phyloP scores from a whole-genome alignment of 2,888 invertebrate species.

The Eilema caniola region DNA sequence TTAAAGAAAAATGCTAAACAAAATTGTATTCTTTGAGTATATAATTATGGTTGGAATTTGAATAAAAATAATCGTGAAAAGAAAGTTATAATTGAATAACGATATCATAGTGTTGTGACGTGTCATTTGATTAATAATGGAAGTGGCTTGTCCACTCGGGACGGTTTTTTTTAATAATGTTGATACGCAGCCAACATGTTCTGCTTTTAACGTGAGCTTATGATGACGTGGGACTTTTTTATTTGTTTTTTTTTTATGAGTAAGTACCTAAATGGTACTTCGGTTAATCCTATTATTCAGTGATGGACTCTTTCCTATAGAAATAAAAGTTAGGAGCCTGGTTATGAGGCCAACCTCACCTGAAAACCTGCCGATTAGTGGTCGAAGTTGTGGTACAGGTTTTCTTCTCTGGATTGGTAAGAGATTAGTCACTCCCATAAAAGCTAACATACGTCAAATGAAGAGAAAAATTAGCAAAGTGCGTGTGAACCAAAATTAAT shows the following conservation, averaged over 20 bases:
- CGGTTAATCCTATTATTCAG: slow-evolving; percentile 21
- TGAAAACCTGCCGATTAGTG: no score
- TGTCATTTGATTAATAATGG: slow-evolving; percentile 85
- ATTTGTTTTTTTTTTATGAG: slow-evolving; percentile 37
- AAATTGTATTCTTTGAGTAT: slow-evolving; percentile 29
- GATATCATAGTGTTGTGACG: slow-evolving; percentile 86
- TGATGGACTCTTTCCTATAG: not conserved
- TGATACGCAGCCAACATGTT: slow-evolving; percentile 75
- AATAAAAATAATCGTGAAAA: slow-evolving; percentile 39
- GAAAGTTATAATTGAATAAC: slow-evolving; percentile 83
- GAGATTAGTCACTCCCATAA: not conserved
- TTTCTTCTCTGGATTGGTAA: no score
- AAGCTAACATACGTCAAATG: not conserved
- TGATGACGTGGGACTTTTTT: slow-evolving; percentile 20
- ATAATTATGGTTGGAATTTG: slow-evolving; percentile 39
- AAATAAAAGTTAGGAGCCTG: no score
- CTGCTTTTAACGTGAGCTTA: slow-evolving; percentile 68
- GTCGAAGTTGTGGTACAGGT: no score
- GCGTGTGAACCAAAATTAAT: no score
- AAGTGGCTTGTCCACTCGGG: slow-evolving; percentile 74
- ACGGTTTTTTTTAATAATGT: slow-evolving; percentile 70
- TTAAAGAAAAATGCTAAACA: not conserved
- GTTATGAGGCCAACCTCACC: no score
- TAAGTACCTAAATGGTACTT: slow-evolving; percentile 20
- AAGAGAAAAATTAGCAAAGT: no score